Percentiles rank a stretch among this genome's conserved stretches.
These are phyloP conservation scores for Serranus cabrilla DNA, from an alignment of 2,797 vertebrate genomes.

Conservation along the genomic window DNA sequence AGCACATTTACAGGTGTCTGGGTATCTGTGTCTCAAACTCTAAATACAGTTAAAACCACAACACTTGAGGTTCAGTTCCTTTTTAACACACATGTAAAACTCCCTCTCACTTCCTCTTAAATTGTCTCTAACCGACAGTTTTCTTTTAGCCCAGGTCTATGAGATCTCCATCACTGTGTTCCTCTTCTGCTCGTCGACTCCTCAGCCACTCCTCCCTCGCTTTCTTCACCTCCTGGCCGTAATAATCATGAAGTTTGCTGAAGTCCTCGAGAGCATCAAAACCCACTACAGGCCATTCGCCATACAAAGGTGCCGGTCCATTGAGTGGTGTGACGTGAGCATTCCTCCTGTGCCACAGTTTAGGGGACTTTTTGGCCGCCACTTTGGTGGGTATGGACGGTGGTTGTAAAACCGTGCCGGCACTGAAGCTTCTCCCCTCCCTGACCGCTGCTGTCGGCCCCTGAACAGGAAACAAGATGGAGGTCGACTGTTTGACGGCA, in stretches of 20 bases:
- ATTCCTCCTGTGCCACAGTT: constrained; percentile 84
- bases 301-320: constrained; percentile 75
- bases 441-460: constrained; percentile 43
- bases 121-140: not conserved
- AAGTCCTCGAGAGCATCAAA: constrained; percentile 81
- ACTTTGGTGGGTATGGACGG: constrained; percentile 62
- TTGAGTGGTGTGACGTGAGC: constrained; percentile 85
- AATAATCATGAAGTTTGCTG: constrained; percentile 90
- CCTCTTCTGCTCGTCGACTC: constrained; percentile 54
- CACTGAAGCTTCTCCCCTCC: constrained; percentile 74
- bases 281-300: constrained; percentile 83
- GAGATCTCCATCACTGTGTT: constrained; percentile 62
- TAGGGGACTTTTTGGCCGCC: constrained; percentile 79
- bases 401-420: constrained; percentile 56
- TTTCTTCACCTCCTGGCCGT: constrained; percentile 89
- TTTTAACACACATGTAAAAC: constrained; percentile 43
- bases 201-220: constrained; percentile 88
- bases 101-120: constrained; percentile 45
- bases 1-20: constrained; percentile 30
- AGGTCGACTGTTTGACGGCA: constrained; percentile 41
- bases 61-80: constrained; percentile 45
- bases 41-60: constrained; percentile 4
- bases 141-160: constrained; percentile 76
- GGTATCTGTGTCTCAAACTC: not conserved
- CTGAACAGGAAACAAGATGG: constrained; percentile 42